phyloP scores from a whole-genome alignment of 2,113 vertebrate species.

The Lutjanus erythropterus region DNA sequence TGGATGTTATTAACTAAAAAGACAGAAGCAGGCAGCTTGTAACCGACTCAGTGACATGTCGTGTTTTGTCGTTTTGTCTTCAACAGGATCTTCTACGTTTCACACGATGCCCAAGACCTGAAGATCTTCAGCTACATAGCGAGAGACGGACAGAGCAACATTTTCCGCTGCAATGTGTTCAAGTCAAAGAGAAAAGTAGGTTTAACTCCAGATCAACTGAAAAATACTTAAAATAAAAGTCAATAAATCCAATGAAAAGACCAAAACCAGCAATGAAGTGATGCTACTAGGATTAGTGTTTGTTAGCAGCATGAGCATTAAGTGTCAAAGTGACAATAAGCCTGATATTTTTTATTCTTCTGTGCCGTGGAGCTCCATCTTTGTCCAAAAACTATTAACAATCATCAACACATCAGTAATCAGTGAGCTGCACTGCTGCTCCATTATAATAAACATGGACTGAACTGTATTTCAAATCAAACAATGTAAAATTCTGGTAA shows the following conservation, averaged over 20 bases:
- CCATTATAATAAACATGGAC: not conserved
- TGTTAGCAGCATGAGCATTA: not conserved
- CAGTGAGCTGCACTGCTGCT: not conserved
- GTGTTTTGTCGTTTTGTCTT: constrained; percentile 33
- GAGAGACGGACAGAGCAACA: constrained; percentile 93
- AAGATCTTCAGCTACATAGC: constrained; percentile 99
- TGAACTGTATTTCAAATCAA: not conserved
- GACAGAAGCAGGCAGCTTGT: not conserved
- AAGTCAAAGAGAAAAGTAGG: constrained; percentile 98
- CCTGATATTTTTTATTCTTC: not conserved
- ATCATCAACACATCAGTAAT: too few species aligned
- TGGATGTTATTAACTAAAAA: not conserved
- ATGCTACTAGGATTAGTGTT: not conserved
- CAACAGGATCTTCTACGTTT: constrained; percentile 96
- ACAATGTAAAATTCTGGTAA: too few species aligned
- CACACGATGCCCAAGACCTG: constrained; percentile 96
- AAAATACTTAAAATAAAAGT: not conserved
- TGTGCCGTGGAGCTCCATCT: not conserved
- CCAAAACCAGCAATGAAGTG: not conserved
- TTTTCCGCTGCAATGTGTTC: constrained; percentile 97
- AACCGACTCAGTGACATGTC: not conserved
- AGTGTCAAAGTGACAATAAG: too few species aligned
- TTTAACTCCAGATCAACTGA: not conserved
- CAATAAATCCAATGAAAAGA: not conserved
- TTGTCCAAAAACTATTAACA: not conserved